Conservation (phyloP, 2,113 vertebrate species). For the Aviceda subcristata region DNA sequence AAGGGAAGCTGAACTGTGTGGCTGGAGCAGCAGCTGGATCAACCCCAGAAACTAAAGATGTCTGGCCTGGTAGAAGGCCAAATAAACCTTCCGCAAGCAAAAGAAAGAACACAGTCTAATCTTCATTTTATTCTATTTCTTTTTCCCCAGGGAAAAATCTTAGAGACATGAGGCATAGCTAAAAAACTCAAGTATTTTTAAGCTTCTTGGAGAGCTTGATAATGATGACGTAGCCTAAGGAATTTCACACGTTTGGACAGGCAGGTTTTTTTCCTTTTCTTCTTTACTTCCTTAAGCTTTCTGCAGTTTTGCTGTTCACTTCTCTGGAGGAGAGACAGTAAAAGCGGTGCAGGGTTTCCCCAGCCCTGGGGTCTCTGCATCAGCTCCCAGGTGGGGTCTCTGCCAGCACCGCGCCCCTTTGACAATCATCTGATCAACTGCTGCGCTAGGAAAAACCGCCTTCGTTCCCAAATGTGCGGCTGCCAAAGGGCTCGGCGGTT, state of each 20-base stretch:
- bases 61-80: slow-evolving; percentile 42
- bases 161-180: not conserved
- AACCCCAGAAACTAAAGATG: slow-evolving; percentile 19
- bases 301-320: not conserved
- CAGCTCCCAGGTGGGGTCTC: not conserved
- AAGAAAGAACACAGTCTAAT: not conserved
- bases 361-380: not conserved
- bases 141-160: not conserved
- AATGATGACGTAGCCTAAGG: not conserved
- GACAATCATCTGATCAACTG: not conserved
- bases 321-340: not conserved
- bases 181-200: slow-evolving; percentile 2
- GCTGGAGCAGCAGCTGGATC: not conserved
- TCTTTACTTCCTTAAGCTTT: not conserved
- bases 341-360: not conserved
- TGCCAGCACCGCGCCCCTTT: not conserved
- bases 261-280: not conserved
- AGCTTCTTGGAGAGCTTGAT: not conserved
- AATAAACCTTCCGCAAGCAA: slow-evolving; percentile 26
- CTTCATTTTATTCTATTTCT: not conserved
- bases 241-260: slow-evolving; percentile 22
- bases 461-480: fast-evolving
- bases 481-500: not conserved
- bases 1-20: not conserved
- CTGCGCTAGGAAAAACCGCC: not conserved